phyloP scores from a whole-genome alignment of 1,140 invertebrate species.

The Limonius californicus region DNA sequence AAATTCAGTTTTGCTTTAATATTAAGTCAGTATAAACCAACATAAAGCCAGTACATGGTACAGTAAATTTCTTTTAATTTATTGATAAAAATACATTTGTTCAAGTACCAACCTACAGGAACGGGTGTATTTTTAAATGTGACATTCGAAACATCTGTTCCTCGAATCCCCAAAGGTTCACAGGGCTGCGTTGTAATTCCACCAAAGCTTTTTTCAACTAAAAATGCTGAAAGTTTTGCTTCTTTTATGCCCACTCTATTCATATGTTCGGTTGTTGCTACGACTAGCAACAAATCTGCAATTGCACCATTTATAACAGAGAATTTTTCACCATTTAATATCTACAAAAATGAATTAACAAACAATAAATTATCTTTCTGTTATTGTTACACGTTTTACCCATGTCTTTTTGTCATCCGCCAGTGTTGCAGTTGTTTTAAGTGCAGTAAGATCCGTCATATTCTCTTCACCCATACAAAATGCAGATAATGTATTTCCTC shows the following conservation, averaged over 20 bases:
- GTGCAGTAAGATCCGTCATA: slow-evolving; percentile 38
- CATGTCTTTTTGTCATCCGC: slow-evolving; percentile 42
- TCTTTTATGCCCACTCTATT: slow-evolving; percentile 49
- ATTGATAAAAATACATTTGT: not conserved
- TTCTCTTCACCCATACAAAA: slow-evolving; percentile 50
- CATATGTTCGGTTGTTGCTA: slow-evolving; percentile 44
- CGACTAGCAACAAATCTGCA: slow-evolving; percentile 53
- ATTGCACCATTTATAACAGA: slow-evolving; percentile 49
- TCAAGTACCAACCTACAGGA: slow-evolving; percentile 33
- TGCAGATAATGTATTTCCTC: slow-evolving; percentile 48
- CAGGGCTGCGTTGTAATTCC: slow-evolving; percentile 63
- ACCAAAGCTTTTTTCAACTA: slow-evolving; percentile 67
- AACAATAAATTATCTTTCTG: not conserved
- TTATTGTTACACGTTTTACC: slow-evolving; percentile 32
- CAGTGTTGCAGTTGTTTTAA: slow-evolving; percentile 42
- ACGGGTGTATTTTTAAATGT: slow-evolving; percentile 51
- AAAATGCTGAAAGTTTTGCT: slow-evolving; percentile 53
- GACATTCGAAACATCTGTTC: slow-evolving; percentile 41
- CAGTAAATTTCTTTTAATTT: not conserved
- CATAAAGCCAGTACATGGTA: not conserved
- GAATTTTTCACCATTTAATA: slow-evolving; percentile 51
- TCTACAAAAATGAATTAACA: slow-evolving; percentile 23
- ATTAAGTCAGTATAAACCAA: not conserved
- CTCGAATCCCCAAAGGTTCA: slow-evolving; percentile 70
- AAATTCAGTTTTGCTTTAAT: not conserved